Base-by-base conservation (phyloP, 2,888 invertebrate genomes). In the Protophormia terraenovae region DNA sequence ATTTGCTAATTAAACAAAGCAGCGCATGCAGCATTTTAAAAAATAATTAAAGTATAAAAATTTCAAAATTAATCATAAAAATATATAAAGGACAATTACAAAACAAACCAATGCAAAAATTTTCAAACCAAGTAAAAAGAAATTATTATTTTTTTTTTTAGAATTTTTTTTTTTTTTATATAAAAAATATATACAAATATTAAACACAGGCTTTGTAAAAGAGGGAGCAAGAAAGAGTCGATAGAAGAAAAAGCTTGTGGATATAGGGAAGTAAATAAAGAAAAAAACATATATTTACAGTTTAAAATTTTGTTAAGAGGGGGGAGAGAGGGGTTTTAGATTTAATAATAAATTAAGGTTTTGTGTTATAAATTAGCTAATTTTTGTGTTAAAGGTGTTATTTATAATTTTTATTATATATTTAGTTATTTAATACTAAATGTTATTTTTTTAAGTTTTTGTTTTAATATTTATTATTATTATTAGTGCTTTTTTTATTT, bases 61-160 rank as follows among this genome's bases (percentile, higher is more conserved):
- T 60, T 55, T 14, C 5, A 14, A 32, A 60, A 50, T 29, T 24
- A 41, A n/a, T n/a, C n/a, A n/a, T n/a, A n/a, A n/a, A n/a, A n/a
- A n/a, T n/a, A n/a, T n/a, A n/a, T n/a, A 73, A 60, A 62, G 32
- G 14, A 75, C 75, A 78, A 66, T 66, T 47, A 77, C 50, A 78
- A 81, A 85, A 82, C 81, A 80, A 85, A 81, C 80, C 73, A 85
- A 86, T 82, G 78, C 82, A 82, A 62, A 35, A 35, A 29, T 24
- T 64, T 79, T 75, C n/a, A 81, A 77, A 80, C 64, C 22, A 14
- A 32, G 45, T 35, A 60, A 78, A 53, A 60, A 78, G 79, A 77
- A 76, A 58, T 80, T 75, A 55, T 71, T 80, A 29, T 62, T 62
- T 32, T 66, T 53, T 22, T 22, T 8, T 60, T 73, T 27, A 14